Base-by-base conservation (phyloP, 1,140 invertebrate genomes). In the Eupeodes corollae region DNA sequence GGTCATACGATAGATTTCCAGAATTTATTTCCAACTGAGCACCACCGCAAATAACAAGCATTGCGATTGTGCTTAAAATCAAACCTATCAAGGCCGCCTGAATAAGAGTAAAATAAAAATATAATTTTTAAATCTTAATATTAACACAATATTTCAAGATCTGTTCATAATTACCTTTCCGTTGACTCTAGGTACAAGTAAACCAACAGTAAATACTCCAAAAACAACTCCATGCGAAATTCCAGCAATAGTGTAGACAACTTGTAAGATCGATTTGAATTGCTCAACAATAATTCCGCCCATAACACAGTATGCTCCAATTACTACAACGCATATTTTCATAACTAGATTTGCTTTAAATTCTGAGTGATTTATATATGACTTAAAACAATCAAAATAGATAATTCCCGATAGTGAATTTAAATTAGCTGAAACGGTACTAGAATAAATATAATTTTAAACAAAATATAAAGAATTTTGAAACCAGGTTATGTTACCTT, bases 21-120 rank as follows among this genome's bases (percentile, higher is more conserved):
- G 61, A 67, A 3, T 76, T 76, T 41, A 83, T 76, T 30, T 79
- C 74, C 11, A 81, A 68, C 59, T 88, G 84, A 1, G 81, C 78
- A 6, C 84, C 84, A 21, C 85, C 70, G 3, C 84, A 84, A 19
- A 91, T 79, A 82, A 82, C 88, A 13, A 83, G 72, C 52, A 86
- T 78, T 13, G 83, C 67, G 3, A 70, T 56, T 5, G 89, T 63
- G 49, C 83, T 79, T 19, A 73, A 58, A 0, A 86, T 31, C 0
- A 81, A 75, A 12, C 86, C 86, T 18, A 69, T 64, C 45, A 82
- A 69, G 0, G 85, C 86, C 21, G 86, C 86, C 83, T 88, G 46
- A 16, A 41, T 43, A 31, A 46, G n/a, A 42, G 21, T 26, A 15
- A 31, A 85, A 2, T 37, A 19, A 37, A 26, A 15, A 31, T 84